Base-by-base conservation (phyloP, 2,797 vertebrate genomes). In the Spinibarbus caldwelli region DNA sequence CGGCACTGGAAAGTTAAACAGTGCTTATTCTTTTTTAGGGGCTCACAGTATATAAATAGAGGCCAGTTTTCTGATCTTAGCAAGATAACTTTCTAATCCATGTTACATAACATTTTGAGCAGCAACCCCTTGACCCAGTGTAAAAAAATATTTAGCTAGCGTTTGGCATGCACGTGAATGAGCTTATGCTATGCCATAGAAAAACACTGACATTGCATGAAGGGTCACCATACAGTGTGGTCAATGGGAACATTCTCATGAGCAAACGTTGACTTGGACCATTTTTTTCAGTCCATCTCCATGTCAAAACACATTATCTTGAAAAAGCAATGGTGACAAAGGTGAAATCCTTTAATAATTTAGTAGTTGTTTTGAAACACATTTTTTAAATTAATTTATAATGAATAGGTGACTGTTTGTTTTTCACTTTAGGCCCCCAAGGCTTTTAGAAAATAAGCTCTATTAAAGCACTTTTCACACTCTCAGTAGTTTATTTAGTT, bases 81-180 rank as follows among this genome's bases (percentile, higher is more conserved):
- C 76, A 26, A 85, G 86, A 83, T 82, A 82, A 43, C 38, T 7
- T 11, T 41, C 79, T 87, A 86, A 87, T 87, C 88, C 84, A 41
- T 47, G 77, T 89, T 89, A 82, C 86, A 78, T 87, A 89, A 89
- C 77, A 31, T 78, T 80, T 57, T 38, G 36, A 26, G 79, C 9
- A 34, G 68, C 70, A 76, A 31, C 59, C 64, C 38, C 59, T 81
- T 79, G 64, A 76, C 71, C 72, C 80, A 72, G 66, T 57, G 84
- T 86, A 78, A 86, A 34, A 66, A 83, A 80, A 80, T 84, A 83
- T 86, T 80, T 83, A 26, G 68, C 59, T 82, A 67, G 70, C 73
- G 43, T 67, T 82, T 36, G 68, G 41, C 47, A 59, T 89, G 86
- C 86, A 89, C 62, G 83, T 87, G 88, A 89, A 89, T 85, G 80